Conservation (phyloP, 2,888 invertebrate genomes). For the Drosophila pullipes region DNA sequence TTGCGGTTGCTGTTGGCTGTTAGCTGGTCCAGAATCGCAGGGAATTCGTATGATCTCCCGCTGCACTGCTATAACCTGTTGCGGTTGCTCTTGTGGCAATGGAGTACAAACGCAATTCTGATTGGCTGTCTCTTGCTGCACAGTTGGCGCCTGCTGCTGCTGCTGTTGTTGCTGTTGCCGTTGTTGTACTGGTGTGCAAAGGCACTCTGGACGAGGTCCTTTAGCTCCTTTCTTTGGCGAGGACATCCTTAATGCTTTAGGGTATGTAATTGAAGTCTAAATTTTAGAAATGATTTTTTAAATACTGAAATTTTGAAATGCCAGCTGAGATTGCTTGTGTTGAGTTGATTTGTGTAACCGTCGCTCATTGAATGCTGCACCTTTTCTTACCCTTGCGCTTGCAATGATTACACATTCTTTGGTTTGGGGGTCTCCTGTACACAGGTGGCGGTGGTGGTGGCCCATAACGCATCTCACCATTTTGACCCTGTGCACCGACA, state of each 20-base stretch:
- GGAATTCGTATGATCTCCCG: constrained; percentile 16
- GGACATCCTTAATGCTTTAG: background rate
- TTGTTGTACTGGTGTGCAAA: background rate
- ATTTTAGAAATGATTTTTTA: background rate
- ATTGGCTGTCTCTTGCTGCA: background rate
- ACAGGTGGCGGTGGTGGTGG: background rate
- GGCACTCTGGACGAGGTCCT: background rate
- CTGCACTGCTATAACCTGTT: background rate
- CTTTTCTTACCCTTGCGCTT: constrained; percentile 12
- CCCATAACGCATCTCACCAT: background rate
- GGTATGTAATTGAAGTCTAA: background rate
- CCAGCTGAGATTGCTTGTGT: constrained; percentile 28
- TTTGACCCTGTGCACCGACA: background rate
- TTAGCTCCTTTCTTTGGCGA: background rate
- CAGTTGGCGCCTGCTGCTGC: background rate
- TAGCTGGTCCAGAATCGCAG: background rate
- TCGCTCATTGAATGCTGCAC: constrained; percentile 37
- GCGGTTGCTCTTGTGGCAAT: background rate
- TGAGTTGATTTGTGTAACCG: background rate
- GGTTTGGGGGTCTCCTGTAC: background rate
- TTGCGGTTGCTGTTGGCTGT: background rate
- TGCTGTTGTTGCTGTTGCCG: background rate
- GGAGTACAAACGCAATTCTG: constrained; percentile 12
- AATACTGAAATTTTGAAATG: background rate
- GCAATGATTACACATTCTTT: constrained; percentile 29